Percentiles rank a stretch among this genome's conserved stretches.
These are phyloP conservation scores for Poeciliopsis presidionis DNA, from an alignment of 2,797 vertebrate species.

Conservation along the genomic window DNA sequence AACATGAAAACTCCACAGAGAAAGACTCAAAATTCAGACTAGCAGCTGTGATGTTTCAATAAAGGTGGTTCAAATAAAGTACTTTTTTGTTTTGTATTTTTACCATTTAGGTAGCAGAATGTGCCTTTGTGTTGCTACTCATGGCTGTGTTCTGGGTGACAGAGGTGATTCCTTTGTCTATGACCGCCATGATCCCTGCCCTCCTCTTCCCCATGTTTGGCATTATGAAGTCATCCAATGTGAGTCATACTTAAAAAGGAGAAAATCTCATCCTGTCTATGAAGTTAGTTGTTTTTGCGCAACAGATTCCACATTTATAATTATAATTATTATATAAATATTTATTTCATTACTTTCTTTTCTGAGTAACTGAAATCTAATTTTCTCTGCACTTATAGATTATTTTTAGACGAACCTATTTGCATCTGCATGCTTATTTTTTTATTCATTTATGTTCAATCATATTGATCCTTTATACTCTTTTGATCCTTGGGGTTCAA, in stretches of 20 bases:
- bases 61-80: not conserved
- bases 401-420: too few relatives aligned
- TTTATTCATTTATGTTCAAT: too few relatives aligned
- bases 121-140: slow-evolving; percentile 86
- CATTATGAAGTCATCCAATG: slow-evolving; percentile 86
- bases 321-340: too few relatives aligned
- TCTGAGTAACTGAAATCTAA: too few relatives aligned
- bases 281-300: not conserved
- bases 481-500: too few relatives aligned
- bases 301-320: not conserved
- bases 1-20: not conserved
- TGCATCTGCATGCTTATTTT: too few relatives aligned
- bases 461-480: too few relatives aligned
- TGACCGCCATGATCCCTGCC: slow-evolving; percentile 89
- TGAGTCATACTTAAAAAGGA: slow-evolving; percentile 57
- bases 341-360: not conserved
- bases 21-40: not conserved
- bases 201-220: slow-evolving; percentile 89
- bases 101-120: slow-evolving; percentile 86
- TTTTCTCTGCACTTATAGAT: too few relatives aligned
- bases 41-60: not conserved
- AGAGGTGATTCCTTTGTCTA: slow-evolving; percentile 86
- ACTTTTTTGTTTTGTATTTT: not conserved
- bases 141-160: slow-evolving; percentile 89
- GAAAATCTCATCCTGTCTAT: not conserved